Conservation (phyloP, 2,797 vertebrate species). For the Gadopsis marmoratus region DNA sequence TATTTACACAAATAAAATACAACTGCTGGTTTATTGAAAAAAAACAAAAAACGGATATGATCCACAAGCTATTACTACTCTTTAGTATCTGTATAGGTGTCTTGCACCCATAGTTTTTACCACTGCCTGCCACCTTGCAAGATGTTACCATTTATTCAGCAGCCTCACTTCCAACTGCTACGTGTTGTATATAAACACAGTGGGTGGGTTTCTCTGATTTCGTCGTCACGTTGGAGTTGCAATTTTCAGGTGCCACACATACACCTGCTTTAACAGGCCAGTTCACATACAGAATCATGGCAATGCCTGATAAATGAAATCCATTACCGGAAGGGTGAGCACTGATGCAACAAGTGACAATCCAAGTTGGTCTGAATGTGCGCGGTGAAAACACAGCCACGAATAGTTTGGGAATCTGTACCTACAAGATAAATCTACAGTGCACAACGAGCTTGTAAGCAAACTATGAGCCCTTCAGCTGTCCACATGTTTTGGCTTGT, state of each 20-base stretch:
- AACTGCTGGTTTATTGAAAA: background rate
- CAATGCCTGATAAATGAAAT: background rate
- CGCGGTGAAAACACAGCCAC: background rate
- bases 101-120: background rate
- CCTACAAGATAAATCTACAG: background rate
- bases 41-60: background rate
- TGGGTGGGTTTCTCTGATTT: slow-evolving; percentile 3
- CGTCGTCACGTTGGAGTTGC: background rate
- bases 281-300: background rate
- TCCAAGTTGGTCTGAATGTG: background rate
- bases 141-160: background rate
- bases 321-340: background rate
- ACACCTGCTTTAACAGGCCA: background rate
- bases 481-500: slow-evolving; percentile 4
- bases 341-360: background rate
- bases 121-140: background rate
- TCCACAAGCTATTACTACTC: background rate
- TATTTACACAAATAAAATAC: background rate
- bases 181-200: background rate
- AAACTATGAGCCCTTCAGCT: slow-evolving; percentile 4
- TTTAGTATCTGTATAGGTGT: background rate
- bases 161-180: background rate
- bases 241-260: slow-evolving; percentile 10
- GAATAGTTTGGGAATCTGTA: background rate
- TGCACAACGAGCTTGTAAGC: background rate